Percentiles rank a stretch among this genome's conserved stretches.
Evolutionary conservation across 2,888 invertebrate species (phyloP).

Genomic region (Marronus borbonicus): DNA sequence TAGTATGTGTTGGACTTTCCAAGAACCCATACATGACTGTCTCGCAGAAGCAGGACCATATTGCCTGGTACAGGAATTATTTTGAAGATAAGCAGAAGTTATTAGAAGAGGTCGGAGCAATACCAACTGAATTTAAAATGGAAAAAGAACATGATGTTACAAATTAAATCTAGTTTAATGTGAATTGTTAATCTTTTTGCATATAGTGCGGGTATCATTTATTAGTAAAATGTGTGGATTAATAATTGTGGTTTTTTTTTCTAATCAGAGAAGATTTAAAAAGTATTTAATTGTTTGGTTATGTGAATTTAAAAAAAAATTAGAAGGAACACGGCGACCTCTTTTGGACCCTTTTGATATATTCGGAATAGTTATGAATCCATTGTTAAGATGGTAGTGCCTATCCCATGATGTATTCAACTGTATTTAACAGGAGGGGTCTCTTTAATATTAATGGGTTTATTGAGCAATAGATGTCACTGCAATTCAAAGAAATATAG

Average conservation of each 20-base stretch:
- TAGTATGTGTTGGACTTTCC: slow-evolving; percentile 93
- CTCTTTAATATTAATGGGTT: too few species aligned
- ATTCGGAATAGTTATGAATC: too few species aligned
- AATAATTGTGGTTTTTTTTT: background rate
- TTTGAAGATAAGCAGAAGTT: slow-evolving; percentile 86
- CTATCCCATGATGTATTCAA: too few species aligned
- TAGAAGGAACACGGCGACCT: too few species aligned
- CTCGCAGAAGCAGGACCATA: slow-evolving; percentile 89
- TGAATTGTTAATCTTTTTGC: background rate
- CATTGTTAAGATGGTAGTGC: too few species aligned
- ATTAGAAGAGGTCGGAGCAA: slow-evolving; percentile 77
- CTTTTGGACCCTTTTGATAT: too few species aligned
- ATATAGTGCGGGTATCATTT: background rate
- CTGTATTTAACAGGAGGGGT: too few species aligned
- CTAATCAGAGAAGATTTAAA: background rate
- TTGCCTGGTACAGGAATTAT: slow-evolving; percentile 93
- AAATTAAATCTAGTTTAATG: slow-evolving; percentile 15
- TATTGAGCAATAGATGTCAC: too few species aligned
- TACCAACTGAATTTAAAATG: slow-evolving; percentile 62
- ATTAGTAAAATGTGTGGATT: background rate
- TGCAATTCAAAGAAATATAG: too few species aligned
- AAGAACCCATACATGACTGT: slow-evolving; percentile 95
- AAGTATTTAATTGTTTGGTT: too few species aligned
- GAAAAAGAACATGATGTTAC: background rate
- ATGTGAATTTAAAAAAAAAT: too few species aligned